These are phyloP conservation scores for Aquatica leii DNA, from an alignment of 2,888 invertebrate species.

Conservation along the genomic window DNA sequence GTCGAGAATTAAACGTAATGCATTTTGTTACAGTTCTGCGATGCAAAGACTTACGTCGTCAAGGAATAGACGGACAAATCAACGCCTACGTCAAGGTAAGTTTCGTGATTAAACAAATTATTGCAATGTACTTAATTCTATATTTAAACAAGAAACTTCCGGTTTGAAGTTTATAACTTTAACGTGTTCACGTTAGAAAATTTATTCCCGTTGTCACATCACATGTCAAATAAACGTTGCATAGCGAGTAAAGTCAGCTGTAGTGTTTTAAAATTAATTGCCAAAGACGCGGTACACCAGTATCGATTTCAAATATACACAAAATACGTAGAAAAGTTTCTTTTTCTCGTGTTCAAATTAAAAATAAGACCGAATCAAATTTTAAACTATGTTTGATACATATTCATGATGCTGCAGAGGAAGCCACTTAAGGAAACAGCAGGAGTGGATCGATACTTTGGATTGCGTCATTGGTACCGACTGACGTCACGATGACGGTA, in stretches of 20 bases:
- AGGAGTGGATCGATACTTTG: constrained; percentile 26
- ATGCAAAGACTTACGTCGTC: constrained; percentile 76
- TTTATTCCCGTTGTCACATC: constrained; percentile 21
- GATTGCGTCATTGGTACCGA: constrained; percentile 32
- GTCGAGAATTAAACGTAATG: too few relatives aligned
- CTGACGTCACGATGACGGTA: constrained; percentile 29
- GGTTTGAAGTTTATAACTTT: constrained; percentile 10
- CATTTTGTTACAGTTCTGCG: constrained; percentile 73
- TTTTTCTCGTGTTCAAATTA: too few relatives aligned
- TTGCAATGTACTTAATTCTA: background rate
- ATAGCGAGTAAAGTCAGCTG: constrained; percentile 21
- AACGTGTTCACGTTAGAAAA: constrained; percentile 4
- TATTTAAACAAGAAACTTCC: constrained; percentile 15
- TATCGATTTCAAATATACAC: constrained; percentile 23
- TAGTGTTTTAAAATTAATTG: constrained; percentile 19
- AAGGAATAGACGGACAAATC: constrained; percentile 64
- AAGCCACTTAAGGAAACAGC: constrained; percentile 21
- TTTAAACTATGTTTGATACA: constrained; percentile 15
- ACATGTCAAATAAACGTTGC: constrained; percentile 20
- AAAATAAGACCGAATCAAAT: background rate
- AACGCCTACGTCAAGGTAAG: constrained; percentile 85
- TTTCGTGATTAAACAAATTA: constrained; percentile 20
- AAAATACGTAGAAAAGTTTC: too few relatives aligned
- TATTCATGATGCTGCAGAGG: constrained; percentile 26
- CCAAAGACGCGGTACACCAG: constrained; percentile 9